Evolutionary conservation across 2,888 invertebrate species (phyloP), one percentile per base, ranked within the genome.

Genomic region (Cosmia trapezina): DNA sequence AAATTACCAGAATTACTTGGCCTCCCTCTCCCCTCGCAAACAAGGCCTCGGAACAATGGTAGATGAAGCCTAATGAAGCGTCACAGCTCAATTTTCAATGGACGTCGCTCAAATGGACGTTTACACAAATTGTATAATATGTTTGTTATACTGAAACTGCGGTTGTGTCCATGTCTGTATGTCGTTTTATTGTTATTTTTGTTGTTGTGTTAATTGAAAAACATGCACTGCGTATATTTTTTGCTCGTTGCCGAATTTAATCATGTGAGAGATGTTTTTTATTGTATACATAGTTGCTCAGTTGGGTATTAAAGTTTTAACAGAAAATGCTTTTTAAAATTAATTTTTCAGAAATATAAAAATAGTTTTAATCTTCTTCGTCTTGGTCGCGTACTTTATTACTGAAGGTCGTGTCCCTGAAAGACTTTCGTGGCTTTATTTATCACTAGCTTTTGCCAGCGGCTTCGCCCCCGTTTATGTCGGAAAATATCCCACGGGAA

Each of bases 131-230:
- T 90, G 86, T 89, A 85, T 89, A 87, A 88, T 64, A 70, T 43
- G 60, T 73, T 64, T 88, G 86, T 82, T 80, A 53, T 53, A 85
- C 81, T 88, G 89, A 86, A 90, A 89, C 87, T 88, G 88, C 86
- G 87, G 87, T 83, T 87, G 73, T 71, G 71, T 83, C 72, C 86
- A 85, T 88, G 76, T 86, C 75, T 70, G 73, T 84, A 73, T 80
- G 84, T 88, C 80, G 84, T 88, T 89, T 89, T 89, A 88, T 87
- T 89, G 86, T 86, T 87, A 83, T 84, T 89, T 90, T 88, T 88
- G 86, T 86, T 81, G 86, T 89, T 78, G 83, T 89, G 90, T 90
- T 91, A 90, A 91, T 91, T 84, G 74, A 73, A 85, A 83, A 70
- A 85, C 71, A 70, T 71, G 77, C 61, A 76, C 28, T 22, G 54